Percentiles rank a stretch among this genome's conserved stretches.
phyloP scores from a whole-genome alignment of 2,888 invertebrate genomes.

The Phoronis australis region DNA sequence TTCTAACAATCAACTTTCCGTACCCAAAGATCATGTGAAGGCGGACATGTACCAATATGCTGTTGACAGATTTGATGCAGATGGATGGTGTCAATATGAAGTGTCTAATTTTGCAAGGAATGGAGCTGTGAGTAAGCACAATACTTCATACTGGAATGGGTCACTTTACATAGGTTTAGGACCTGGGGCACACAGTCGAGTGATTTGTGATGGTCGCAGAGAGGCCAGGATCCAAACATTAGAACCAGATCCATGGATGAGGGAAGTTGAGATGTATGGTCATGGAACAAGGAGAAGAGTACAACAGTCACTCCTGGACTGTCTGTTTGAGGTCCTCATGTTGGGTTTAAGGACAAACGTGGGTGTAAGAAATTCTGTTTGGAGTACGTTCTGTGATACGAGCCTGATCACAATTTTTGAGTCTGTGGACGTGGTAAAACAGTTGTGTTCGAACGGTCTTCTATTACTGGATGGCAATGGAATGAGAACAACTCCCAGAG shows the following conservation, averaged over 20 bases:
- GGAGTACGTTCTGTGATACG: too few relatives aligned
- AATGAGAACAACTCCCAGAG: too few relatives aligned
- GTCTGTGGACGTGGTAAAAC: too few relatives aligned
- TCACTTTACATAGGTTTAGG: constrained; percentile 41
- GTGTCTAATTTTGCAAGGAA: constrained; percentile 43
- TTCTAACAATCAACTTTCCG: too few relatives aligned
- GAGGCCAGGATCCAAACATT: constrained; percentile 41
- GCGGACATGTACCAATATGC: background rate
- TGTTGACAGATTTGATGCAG: constrained; percentile 22
- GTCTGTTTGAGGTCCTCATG: too few relatives aligned
- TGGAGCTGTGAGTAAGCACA: constrained; percentile 31
- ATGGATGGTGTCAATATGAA: constrained; percentile 37
- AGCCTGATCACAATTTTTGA: too few relatives aligned
- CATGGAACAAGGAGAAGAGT: constrained; percentile 39
- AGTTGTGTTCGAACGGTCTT: too few relatives aligned
- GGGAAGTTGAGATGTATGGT: constrained; percentile 38
- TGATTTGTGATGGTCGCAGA: constrained; percentile 18
- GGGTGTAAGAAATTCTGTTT: too few relatives aligned
- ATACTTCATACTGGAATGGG: constrained; percentile 38
- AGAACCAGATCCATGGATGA: constrained; percentile 44
- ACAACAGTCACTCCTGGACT: too few relatives aligned
- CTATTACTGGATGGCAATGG: too few relatives aligned
- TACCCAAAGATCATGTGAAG: too few relatives aligned
- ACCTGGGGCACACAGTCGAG: constrained; percentile 46
- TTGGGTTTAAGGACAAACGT: too few relatives aligned